These are phyloP conservation scores for Girardinus metallicus DNA, from an alignment of 2,797 vertebrate species.

Conservation along the genomic window DNA sequence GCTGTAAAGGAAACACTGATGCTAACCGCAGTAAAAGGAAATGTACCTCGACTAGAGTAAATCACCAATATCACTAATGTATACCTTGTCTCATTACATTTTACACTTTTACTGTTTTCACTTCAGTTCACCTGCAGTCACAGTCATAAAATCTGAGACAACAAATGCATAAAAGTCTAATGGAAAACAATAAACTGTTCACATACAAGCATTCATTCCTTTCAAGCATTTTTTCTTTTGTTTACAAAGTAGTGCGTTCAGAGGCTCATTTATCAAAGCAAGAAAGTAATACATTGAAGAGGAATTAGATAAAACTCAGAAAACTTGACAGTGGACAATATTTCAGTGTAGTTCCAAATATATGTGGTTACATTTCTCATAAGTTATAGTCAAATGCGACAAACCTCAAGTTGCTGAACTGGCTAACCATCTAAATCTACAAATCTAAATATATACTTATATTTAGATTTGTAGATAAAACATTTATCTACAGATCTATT, in stretches of 20 bases:
- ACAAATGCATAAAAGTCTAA: background rate
- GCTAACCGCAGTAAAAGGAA: background rate
- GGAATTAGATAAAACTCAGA: background rate
- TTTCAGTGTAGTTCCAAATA: background rate
- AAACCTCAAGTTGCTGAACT: background rate
- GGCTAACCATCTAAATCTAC: too few relatives aligned
- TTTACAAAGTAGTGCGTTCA: background rate
- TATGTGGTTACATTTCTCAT: background rate
- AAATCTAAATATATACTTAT: too few relatives aligned
- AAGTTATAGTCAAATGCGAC: background rate
- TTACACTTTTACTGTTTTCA: background rate
- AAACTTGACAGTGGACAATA: background rate
- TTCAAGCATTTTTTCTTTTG: background rate
- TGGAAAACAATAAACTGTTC: background rate
- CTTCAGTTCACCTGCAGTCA: background rate
- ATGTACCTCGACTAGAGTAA: slow-evolving; percentile 11
- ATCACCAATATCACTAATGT: slow-evolving; percentile 20
- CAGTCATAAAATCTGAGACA: background rate
- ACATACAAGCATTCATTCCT: background rate
- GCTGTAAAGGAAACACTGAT: background rate
- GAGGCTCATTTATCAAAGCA: background rate
- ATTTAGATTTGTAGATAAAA: background rate
- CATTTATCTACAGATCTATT: background rate
- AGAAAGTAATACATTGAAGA: background rate
- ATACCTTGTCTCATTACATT: background rate